Evolutionary conservation across 2,888 invertebrate genomes (phyloP), one percentile per base, ranked within the genome.

Genomic region (Phalera bucephala): DNA sequence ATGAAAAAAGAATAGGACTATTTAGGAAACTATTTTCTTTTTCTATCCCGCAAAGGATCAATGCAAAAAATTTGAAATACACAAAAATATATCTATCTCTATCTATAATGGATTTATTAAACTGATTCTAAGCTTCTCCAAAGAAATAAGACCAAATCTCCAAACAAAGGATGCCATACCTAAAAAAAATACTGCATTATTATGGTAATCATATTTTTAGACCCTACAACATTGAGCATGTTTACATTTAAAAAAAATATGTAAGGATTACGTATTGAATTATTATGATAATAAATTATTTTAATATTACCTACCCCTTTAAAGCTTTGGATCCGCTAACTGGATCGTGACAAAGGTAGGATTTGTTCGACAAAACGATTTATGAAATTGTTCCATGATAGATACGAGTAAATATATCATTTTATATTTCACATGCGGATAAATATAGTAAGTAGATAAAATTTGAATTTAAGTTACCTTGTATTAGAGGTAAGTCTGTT

Each of bases 221-320:
- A 28, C 52, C 36, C 26, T 45, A 34, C 25, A 36, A 33, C 43
- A 52, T 58, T 56, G 38, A 38, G 43, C 53, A 55, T 61, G 52
- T 59, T 37, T 55, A 55, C 53, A 37, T 50, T 30, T 38, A 6
- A 36, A 34, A 47, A 43, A 44, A 52, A 50, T 49, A 32, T 36
- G 29, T 15, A 13, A 40, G 68, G 68, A 69, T 72, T 71, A 70
- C 38, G 32, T 45, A 51, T 62, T 66, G 64, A 76, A 66, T 66
- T 70, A 73, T 70, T 63, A 55, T 55, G 47, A 49, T 54, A 59
- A 72, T 69, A 72, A 74, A 72, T 72, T 54, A 59, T 67, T 64
- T 58, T 63, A 60, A 62, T 62, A 63, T 55, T 40, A 60, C 58
- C n/a, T n/a, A n/a, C n/a, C n/a, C 52, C 59, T 56, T 62, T 62